Conservation (phyloP, 2,113 vertebrate genomes). For the Electrona antarctica region DNA sequence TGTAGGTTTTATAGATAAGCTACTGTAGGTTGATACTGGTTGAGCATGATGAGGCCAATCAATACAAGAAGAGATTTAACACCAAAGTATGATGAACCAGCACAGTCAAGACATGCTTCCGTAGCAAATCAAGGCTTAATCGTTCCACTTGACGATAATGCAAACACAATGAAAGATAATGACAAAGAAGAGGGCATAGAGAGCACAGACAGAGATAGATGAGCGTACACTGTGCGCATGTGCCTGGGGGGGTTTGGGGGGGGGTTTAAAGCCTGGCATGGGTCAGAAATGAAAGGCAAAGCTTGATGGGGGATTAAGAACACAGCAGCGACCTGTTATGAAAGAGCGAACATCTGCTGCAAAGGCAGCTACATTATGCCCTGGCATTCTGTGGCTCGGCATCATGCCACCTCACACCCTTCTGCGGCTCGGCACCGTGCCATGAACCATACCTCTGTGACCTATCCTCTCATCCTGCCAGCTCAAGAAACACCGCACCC, state of each 20-base stretch:
- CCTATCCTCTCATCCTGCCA: background rate
- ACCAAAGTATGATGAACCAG: no score
- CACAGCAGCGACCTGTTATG: slow-evolving; percentile 24
- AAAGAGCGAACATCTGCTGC: slow-evolving; percentile 40
- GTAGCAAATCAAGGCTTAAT: no score
- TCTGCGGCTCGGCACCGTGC: no score
- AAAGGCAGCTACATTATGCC: slow-evolving; percentile 13
- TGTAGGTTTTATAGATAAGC: no score
- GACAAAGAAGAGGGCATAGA: background rate
- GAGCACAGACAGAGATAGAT: background rate
- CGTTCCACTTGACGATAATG: no score
- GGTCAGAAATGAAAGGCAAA: background rate
- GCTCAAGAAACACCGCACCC: background rate
- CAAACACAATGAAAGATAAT: no score
- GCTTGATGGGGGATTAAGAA: slow-evolving; percentile 32
- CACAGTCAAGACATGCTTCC: no score
- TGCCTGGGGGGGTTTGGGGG: background rate
- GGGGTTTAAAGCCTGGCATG: background rate
- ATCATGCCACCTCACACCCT: background rate
- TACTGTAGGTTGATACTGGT: no score
- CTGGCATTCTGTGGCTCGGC: background rate
- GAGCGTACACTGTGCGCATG: background rate
- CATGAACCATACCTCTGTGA: background rate
- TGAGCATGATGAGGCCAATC: no score
- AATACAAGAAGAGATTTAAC: no score